Evolutionary conservation across 2,888 invertebrate species (phyloP).

Genomic region (Ischnura elegans): DNA sequence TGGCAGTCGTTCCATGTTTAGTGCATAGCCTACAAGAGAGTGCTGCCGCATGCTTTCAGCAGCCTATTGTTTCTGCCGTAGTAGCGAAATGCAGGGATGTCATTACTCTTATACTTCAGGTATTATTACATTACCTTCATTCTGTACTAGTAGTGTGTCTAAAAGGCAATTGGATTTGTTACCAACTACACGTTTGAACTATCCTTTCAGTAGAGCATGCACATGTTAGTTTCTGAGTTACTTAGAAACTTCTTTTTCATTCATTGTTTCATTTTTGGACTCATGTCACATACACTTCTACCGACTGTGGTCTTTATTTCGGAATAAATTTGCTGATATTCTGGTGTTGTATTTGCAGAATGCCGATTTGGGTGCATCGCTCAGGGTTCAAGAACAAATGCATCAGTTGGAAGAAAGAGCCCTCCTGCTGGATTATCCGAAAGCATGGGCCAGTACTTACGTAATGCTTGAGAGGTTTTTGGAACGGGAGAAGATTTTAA

Average conservation of each 20-base stretch:
- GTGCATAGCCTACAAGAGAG: slow-evolving; percentile 77
- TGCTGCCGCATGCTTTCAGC: slow-evolving; percentile 76
- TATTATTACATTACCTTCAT: not conserved
- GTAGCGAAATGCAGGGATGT: slow-evolving; percentile 77
- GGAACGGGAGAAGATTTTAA: slow-evolving; percentile 75
- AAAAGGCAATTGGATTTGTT: too few species aligned
- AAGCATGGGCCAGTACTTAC: slow-evolving; percentile 78
- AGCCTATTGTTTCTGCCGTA: slow-evolving; percentile 75
- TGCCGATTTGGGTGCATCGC: slow-evolving; percentile 75
- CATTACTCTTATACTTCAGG: slow-evolving; percentile 75
- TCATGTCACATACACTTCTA: too few species aligned
- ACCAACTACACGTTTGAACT: too few species aligned
- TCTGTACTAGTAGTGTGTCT: too few species aligned
- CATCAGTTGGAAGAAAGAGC: slow-evolving; percentile 70
- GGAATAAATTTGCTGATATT: not conserved
- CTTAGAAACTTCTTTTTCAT: too few species aligned
- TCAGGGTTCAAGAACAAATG: slow-evolving; percentile 76
- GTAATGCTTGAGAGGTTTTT: slow-evolving; percentile 76
- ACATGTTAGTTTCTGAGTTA: too few species aligned
- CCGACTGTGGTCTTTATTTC: too few species aligned
- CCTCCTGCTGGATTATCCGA: slow-evolving; percentile 75
- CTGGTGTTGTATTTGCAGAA: slow-evolving; percentile 72
- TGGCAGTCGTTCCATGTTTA: slow-evolving; percentile 78
- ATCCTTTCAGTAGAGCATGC: too few species aligned
- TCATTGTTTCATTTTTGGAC: too few species aligned